Evolutionary conservation across 1,140 invertebrate species (phyloP).

Genomic region (Bombus superbus): DNA sequence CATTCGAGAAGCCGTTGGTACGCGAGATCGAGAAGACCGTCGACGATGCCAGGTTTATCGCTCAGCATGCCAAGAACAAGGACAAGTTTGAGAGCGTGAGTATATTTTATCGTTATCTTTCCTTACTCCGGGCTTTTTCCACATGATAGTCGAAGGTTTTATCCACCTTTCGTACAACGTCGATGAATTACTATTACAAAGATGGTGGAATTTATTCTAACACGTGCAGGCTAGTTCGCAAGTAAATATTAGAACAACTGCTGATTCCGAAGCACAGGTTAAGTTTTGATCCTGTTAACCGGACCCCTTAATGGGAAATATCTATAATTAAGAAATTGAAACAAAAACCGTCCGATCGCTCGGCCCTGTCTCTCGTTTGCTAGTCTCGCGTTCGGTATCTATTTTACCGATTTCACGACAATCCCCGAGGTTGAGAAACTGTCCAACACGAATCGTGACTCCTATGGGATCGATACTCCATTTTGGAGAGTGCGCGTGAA

Average conservation of each 20-base stretch:
- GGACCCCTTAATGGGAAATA: too few relatives aligned
- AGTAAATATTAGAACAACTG: too few relatives aligned
- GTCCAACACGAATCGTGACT: not conserved
- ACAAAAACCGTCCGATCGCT: not conserved
- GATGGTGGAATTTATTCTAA: too few relatives aligned
- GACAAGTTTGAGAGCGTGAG: constrained; percentile 96
- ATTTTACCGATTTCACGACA: not conserved
- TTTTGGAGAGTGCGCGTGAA: constrained; percentile 13
- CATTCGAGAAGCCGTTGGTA: constrained; percentile 89
- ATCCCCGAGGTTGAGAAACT: not conserved
- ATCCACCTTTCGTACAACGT: not conserved
- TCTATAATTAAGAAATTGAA: not conserved
- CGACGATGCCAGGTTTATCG: constrained; percentile 95
- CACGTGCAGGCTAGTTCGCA: too few relatives aligned
- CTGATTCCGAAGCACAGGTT: too few relatives aligned
- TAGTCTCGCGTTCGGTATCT: not conserved
- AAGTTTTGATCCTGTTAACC: too few relatives aligned
- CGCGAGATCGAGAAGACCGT: constrained; percentile 94
- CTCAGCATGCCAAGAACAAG: constrained; percentile 96
- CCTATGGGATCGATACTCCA: constrained; percentile 4
- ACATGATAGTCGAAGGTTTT: too few relatives aligned
- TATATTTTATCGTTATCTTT: constrained; percentile 64
- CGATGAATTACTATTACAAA: too few relatives aligned
- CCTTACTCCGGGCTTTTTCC: constrained; percentile 14
- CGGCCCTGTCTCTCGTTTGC: not conserved